These are phyloP conservation scores for Macrotus californicus DNA, from an alignment of 2,113 vertebrate genomes.

Conservation along the genomic window DNA sequence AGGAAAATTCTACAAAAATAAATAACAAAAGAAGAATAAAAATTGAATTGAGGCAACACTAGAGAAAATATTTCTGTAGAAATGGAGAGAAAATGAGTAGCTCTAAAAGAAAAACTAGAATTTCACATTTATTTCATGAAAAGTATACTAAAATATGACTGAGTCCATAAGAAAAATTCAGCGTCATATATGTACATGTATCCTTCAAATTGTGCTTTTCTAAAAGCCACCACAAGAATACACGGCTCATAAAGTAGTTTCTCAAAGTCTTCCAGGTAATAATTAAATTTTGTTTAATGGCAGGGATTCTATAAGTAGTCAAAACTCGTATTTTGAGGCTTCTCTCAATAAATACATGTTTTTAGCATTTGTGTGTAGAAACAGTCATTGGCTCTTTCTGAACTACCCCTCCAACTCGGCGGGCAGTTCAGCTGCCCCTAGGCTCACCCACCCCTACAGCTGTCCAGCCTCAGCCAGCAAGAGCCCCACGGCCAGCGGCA, in stretches of 20 bases:
- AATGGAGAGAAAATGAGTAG: neutral
- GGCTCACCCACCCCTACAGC: neutral
- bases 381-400: neutral
- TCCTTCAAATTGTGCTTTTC: neutral
- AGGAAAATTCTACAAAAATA: constrained; percentile 5
- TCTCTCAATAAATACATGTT: neutral
- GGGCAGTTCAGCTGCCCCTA: neutral
- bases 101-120: constrained; percentile 15
- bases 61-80: neutral
- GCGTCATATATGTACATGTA: neutral
- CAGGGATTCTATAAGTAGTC: neutral
- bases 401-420: neutral
- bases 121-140: neutral
- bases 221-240: neutral
- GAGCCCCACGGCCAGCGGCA: neutral
- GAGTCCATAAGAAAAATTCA: neutral
- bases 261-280: neutral
- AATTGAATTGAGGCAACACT: neutral
- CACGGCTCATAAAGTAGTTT: neutral
- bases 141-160: neutral
- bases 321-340: neutral
- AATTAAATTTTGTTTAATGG: neutral
- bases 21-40: neutral
- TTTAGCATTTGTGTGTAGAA: neutral
- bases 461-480: neutral